phyloP scores from a whole-genome alignment of 2,113 vertebrate genomes.

The Panthera tigris region DNA sequence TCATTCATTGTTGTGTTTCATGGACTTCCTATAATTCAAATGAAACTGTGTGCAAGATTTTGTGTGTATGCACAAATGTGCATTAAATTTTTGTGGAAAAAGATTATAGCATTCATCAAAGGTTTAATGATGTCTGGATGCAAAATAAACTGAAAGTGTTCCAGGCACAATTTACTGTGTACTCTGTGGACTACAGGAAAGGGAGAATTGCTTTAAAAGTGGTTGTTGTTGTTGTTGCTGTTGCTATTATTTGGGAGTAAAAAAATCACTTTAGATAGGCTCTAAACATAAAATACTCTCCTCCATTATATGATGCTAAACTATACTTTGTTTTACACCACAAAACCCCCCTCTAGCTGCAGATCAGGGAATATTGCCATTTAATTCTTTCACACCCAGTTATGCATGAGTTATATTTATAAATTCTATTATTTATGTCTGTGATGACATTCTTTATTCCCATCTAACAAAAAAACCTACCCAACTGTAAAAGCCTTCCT shows the following conservation, averaged over 20 bases:
- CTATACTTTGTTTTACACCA: neutral
- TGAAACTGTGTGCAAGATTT: neutral
- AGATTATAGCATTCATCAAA: neutral
- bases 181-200: neutral
- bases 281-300: neutral
- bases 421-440: neutral
- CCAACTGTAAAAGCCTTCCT: neutral
- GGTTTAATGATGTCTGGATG: neutral
- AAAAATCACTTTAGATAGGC: neutral
- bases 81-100: neutral
- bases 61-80: neutral
- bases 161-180: neutral
- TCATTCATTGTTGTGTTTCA: neutral
- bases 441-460: neutral
- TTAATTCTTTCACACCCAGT: neutral
- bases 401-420: neutral
- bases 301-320: neutral
- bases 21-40: neutral
- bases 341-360: neutral
- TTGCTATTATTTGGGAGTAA: neutral
- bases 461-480: neutral
- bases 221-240: neutral
- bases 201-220: neutral
- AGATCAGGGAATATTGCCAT: neutral
- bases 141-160: neutral